Conservation (phyloP, 2,888 invertebrate genomes). For the Oxytorus armatus region DNA sequence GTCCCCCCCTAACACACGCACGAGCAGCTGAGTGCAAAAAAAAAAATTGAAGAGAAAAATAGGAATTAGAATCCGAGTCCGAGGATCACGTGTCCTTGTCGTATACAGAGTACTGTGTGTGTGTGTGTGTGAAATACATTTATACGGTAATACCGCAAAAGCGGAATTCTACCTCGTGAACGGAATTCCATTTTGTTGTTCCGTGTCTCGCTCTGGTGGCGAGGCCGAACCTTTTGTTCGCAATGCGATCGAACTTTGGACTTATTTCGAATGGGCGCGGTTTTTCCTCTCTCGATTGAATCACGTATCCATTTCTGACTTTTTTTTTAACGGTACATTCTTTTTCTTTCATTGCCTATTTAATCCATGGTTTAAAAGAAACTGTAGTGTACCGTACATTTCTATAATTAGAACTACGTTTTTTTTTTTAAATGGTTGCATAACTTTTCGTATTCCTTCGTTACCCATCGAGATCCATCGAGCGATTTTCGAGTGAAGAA, state of each 20-base stretch:
- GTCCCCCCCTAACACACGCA: conserved; percentile 25
- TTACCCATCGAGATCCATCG: too few relatives aligned
- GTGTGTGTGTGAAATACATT: not conserved
- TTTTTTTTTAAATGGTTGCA: too few relatives aligned
- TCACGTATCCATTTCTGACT: not conserved
- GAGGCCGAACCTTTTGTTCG: conserved; percentile 17
- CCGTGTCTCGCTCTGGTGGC: not conserved
- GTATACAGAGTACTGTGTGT: conserved; percentile 2
- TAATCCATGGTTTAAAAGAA: too few relatives aligned
- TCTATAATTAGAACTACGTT: too few relatives aligned
- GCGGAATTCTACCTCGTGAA: conserved; percentile 43
- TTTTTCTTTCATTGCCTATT: conserved; percentile 8
- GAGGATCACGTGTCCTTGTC: conserved; percentile 34
- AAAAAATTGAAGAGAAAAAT: conserved; percentile 44
- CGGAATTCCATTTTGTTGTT: conserved; percentile 50
- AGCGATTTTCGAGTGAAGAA: too few relatives aligned
- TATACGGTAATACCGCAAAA: conserved; percentile 26
- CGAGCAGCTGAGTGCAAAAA: conserved; percentile 49
- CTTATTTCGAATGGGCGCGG: not conserved
- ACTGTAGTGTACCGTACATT: too few relatives aligned
- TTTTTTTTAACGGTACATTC: conserved; percentile 3
- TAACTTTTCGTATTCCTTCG: too few relatives aligned
- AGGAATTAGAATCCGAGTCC: conserved; percentile 41
- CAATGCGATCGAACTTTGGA: conserved; percentile 36
- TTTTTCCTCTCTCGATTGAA: conserved; percentile 1